Base-by-base conservation (phyloP, 2,113 vertebrate genomes). In the Morone chrysops region DNA sequence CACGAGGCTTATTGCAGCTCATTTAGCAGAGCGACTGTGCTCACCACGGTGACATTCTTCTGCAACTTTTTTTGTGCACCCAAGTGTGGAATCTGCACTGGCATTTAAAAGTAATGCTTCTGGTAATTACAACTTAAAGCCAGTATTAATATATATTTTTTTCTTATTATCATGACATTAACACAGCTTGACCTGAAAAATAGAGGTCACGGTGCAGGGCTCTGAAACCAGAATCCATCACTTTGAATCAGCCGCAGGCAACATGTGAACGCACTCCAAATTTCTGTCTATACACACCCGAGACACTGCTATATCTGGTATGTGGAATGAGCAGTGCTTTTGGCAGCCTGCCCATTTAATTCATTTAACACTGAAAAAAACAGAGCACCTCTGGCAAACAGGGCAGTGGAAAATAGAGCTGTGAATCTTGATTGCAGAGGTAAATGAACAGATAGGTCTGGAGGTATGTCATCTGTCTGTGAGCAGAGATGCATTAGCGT, bases 281-380 rank as follows among this genome's bases (percentile, higher is more conserved):
- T 70, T 65, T 71, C 31, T 85, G 22, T 80, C 84, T 20, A 65
- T 87, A 83, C 73, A 51, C 74, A 69, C 70, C 70, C 70, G 67
- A 81, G 80, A 41, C 2, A 20, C 77, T 74, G 78, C 63, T 84
- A 47, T 83, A 71, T 89, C 80, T 79, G 61, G 54, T 56, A 38
- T 71, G 79, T 77, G 70, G 62, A 87, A 57, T 56, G 73, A 79
- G 73, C 80, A 5, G 65, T 14, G 41, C 75, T 66, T 74, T 83
- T 93, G 93, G 93, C 93, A 74, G 69, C 20, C 6, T 0, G 92
- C 93, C 93, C 89, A 77, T 94, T 94, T 94, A 94, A 94, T 94
- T 94, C 88, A 92, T 94, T 94, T 94, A 93, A 90, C 90, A 56
- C 83, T 45, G 87, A 89, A 69, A 80, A 87, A 90, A 94, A 92